Conservation (phyloP, 2,888 invertebrate species). For the Lissonota sp. region DNA sequence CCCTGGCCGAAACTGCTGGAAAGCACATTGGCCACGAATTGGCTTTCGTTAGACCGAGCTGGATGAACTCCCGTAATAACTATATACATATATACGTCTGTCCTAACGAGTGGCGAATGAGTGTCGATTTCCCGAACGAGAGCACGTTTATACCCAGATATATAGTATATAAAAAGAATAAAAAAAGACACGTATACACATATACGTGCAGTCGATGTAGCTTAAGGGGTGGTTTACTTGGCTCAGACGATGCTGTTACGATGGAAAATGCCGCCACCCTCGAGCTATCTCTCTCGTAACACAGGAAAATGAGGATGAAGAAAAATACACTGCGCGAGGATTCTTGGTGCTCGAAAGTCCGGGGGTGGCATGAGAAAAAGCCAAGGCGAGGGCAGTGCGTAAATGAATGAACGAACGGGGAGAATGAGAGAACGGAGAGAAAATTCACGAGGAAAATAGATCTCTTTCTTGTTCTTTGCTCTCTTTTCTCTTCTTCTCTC, state of each 20-base stretch:
- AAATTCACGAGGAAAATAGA: constrained; percentile 9
- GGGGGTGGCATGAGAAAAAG: neutral
- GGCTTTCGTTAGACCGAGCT: constrained; percentile 52
- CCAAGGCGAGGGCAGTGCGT: constrained; percentile 25
- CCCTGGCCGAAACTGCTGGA: constrained; percentile 48
- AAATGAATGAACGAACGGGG: constrained; percentile 35
- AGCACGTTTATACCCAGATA: constrained; percentile 15
- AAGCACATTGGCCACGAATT: constrained; percentile 57
- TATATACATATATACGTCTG: no score
- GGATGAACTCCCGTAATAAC: constrained; percentile 32
- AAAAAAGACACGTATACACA: neutral
- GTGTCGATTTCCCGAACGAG: constrained; percentile 54
- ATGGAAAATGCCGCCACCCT: constrained; percentile 21
- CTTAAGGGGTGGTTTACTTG: neutral
- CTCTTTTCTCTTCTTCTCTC: constrained; percentile 12
- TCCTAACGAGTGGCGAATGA: constrained; percentile 54
- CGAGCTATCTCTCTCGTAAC: constrained; percentile 44
- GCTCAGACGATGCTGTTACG: constrained; percentile 13
- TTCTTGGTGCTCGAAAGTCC: constrained; percentile 32
- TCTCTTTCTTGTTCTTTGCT: constrained; percentile 17
- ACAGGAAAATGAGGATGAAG: constrained; percentile 14
- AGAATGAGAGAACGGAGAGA: constrained; percentile 7
- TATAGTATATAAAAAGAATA: neutral
- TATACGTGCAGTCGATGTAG: neutral
- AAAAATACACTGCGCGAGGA: constrained; percentile 24